Base-by-base conservation (phyloP, 1,140 invertebrate species). In the Drosophila mojavensis region DNA sequence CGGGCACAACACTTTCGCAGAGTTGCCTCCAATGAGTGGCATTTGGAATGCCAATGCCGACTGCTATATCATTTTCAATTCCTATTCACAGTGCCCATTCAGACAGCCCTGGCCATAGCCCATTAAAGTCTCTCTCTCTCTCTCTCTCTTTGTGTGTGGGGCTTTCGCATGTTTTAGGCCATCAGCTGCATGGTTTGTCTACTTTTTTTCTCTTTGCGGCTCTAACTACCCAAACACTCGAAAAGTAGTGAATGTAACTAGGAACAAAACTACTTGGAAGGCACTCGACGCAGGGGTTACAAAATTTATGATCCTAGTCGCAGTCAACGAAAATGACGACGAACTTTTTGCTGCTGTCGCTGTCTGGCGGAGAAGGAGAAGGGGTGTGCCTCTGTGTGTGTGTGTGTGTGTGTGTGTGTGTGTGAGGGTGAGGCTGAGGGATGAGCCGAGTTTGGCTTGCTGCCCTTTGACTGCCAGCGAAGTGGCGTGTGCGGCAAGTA, bases 281-380 rank as follows among this genome's bases (percentile, higher is more conserved):
- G 24, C 41, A 64, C 33, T 58, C 20, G 26, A 24, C 39, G 43
- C 75, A 63, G 84, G 82, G 82, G 83, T 83, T 88, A 86, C 68
- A 83, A 86, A 83, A 88, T 86, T 86, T 86, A 86, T 86, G 82
- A 88, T 86, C 69, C 83, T 68, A 58, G 67, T 75, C 58, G 67
- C 56, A 82, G 82, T 85, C 79, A 63, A 50, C 84, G 79, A 73
- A 39, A 88, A 86, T 86, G 82, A 86, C 83, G 83, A 79, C 81
- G 83, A 86, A 86, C 76, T 86, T 86, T 86, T 88, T 88, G 63
- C 62, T 71, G 78, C 65, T 59, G n/a, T 43, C 24, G 13, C 61
- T 60, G 24, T 50, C 43, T 60, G 53, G 11, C 24, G 43, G 51
- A 58, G 43, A 67, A 39, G 64, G 64, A 54, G 17, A 17, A 17